Percentiles rank a stretch among this genome's conserved stretches.
These are phyloP conservation scores for Melanotaenia maccullochi DNA, from an alignment of 2,797 vertebrate genomes.

Conservation along the genomic window DNA sequence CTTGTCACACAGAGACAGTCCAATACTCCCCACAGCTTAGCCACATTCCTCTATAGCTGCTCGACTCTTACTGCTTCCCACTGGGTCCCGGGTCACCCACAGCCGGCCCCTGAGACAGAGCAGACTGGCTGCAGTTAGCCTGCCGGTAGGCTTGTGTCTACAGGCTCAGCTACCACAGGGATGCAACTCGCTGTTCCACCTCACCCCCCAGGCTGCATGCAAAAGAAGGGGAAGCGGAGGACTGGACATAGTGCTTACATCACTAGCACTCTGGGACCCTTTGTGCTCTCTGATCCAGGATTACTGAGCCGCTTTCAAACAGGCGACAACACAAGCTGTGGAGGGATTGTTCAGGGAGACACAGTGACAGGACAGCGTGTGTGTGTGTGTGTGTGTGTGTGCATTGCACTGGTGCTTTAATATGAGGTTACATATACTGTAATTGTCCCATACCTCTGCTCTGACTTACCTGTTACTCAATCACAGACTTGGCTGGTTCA, in stretches of 20 bases:
- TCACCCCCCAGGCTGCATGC: slow-evolving; percentile 30
- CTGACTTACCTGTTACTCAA: slow-evolving; percentile 42
- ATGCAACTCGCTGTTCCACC: slow-evolving; percentile 35
- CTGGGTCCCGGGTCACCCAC: slow-evolving; percentile 44
- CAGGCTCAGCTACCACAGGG: slow-evolving; percentile 23
- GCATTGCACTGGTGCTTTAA: slow-evolving; percentile 31
- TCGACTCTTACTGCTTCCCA: slow-evolving; percentile 40
- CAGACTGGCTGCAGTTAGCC: slow-evolving; percentile 26
- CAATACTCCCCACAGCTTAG: slow-evolving; percentile 54
- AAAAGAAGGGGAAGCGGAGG: slow-evolving; percentile 29
- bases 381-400: slow-evolving; percentile 27
- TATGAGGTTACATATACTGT: slow-evolving; percentile 33
- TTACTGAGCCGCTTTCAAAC: slow-evolving; percentile 76
- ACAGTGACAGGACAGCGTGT: slow-evolving; percentile 28
- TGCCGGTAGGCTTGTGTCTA: slow-evolving; percentile 13
- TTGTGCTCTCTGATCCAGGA: slow-evolving; percentile 82
- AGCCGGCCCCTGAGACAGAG: slow-evolving; percentile 24
- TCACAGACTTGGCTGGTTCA: slow-evolving; percentile 20
- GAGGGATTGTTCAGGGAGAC: slow-evolving; percentile 68
- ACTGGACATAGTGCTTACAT: slow-evolving; percentile 70
- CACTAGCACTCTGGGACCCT: slow-evolving; percentile 68
- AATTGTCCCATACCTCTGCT: slow-evolving; percentile 22
- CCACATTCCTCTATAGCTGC: slow-evolving; percentile 60
- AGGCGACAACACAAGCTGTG: slow-evolving; percentile 54
- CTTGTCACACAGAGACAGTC: slow-evolving; percentile 52